These are phyloP conservation scores for Dicerorhinus sumatrensis DNA, from an alignment of 2,113 vertebrate genomes.

Conservation along the genomic window DNA sequence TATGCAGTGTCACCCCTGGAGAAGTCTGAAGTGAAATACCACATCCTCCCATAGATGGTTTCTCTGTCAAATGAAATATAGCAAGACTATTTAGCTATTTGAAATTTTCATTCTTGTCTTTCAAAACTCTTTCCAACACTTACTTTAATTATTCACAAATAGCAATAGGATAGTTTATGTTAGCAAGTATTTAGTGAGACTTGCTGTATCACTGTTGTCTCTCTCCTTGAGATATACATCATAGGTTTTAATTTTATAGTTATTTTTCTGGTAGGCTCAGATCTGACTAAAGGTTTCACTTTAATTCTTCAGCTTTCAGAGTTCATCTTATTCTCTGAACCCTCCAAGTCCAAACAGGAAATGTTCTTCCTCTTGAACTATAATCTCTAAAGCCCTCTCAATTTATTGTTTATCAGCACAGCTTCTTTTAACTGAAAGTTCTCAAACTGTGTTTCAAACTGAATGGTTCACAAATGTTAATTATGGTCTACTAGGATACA, in stretches of 20 bases:
- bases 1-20: slow-evolving; percentile 95
- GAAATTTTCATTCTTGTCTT: neutral
- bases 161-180: neutral
- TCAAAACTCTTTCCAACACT: neutral
- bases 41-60: slow-evolving; percentile 95
- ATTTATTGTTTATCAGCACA: neutral
- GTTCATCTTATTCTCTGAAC: neutral
- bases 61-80: slow-evolving; percentile 87
- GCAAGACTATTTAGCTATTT: neutral
- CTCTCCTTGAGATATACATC: neutral
- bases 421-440: slow-evolving; percentile 5
- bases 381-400: neutral
- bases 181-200: slow-evolving; percentile 26
- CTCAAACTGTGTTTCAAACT: neutral
- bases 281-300: neutral
- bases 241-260: slow-evolving; percentile 17
- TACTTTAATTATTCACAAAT: neutral
- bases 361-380: neutral
- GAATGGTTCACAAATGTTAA: neutral
- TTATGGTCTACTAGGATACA: neutral
- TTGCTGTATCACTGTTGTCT: neutral
- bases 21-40: slow-evolving; percentile 95
- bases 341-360: neutral
- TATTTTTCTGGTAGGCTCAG: slow-evolving; percentile 13
- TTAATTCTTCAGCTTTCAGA: slow-evolving; percentile 37